These are phyloP conservation scores for Carcharodon carcharias DNA, from an alignment of 2,797 vertebrate species.

Conservation along the genomic window DNA sequence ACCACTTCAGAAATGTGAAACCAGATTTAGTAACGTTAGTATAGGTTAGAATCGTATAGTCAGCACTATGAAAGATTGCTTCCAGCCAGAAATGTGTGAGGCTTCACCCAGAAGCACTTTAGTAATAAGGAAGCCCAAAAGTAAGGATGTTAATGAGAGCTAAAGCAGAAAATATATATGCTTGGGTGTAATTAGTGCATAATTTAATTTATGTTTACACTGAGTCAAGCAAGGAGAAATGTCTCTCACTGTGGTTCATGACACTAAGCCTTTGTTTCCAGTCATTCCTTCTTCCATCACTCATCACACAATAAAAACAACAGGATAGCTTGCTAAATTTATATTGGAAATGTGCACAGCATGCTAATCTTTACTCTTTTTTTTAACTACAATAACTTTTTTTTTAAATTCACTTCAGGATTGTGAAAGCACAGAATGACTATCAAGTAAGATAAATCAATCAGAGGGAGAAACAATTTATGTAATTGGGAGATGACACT, in stretches of 20 bases:
- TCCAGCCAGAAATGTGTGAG: neutral
- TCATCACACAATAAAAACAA: neutral
- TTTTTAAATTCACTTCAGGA: neutral
- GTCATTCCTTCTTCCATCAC: neutral
- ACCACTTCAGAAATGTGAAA: neutral
- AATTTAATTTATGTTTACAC: neutral
- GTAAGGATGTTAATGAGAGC: neutral
- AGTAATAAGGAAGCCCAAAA: neutral
- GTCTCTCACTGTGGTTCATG: neutral
- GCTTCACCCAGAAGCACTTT: neutral
- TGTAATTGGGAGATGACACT: neutral
- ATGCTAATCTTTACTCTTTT: neutral
- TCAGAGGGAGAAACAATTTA: constrained; percentile 1
- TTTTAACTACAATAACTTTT: neutral
- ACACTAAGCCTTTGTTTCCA: neutral
- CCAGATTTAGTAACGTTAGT: neutral
- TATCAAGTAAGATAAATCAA: neutral
- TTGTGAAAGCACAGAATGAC: neutral
- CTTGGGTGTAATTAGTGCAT: neutral
- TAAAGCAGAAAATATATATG: neutral
- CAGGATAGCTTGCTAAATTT: neutral
- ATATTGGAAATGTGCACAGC: neutral
- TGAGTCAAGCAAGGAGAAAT: neutral
- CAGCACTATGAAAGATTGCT: neutral
- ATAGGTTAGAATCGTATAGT: neutral